Percentiles rank a stretch among this genome's conserved stretches.
These are phyloP conservation scores for Pitta sordida DNA, from an alignment of 2,113 vertebrate species.

Conservation along the genomic window DNA sequence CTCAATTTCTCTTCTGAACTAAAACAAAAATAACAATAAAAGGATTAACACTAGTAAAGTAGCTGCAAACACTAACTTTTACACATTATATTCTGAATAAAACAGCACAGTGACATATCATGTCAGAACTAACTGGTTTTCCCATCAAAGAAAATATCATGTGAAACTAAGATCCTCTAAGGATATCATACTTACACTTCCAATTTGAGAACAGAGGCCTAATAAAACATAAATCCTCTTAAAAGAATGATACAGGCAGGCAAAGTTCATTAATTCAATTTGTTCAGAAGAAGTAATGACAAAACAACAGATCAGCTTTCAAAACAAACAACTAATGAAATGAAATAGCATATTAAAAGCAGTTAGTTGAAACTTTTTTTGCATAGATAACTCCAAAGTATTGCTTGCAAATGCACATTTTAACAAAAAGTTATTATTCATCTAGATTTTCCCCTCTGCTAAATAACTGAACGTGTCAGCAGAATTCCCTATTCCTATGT, in stretches of 20 bases:
- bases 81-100: neutral
- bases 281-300: neutral
- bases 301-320: neutral
- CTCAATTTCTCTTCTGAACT: constrained; percentile 94
- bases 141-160: neutral
- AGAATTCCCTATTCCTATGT: neutral
- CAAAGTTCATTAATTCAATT: neutral
- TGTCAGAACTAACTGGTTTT: neutral
- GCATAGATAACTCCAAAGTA: neutral
- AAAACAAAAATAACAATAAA: constrained; percentile 2
- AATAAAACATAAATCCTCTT: neutral
- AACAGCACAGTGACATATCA: neutral
- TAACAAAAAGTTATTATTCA: neutral
- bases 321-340: neutral
- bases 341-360: neutral
- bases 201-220: neutral
- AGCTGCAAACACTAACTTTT: neutral
- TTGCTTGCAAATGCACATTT: neutral
- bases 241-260: neutral
- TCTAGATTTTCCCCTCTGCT: neutral
- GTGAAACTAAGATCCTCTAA: neutral
- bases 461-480: neutral
- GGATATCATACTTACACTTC: neutral
- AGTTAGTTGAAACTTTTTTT: neutral
- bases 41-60: neutral